Base-by-base conservation (phyloP, 2,113 vertebrate species). In the Harpagus bidentatus region DNA sequence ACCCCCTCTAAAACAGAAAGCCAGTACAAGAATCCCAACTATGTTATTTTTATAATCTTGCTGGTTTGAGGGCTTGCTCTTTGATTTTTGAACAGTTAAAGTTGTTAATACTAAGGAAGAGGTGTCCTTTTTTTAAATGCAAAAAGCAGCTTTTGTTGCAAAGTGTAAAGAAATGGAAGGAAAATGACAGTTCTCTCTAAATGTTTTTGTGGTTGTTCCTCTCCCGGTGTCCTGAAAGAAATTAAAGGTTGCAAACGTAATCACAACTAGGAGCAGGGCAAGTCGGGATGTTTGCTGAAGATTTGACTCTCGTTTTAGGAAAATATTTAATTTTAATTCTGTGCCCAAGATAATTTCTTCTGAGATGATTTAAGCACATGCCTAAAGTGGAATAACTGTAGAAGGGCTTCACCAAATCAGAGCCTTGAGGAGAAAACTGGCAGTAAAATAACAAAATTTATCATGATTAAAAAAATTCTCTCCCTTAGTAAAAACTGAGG, bases 31-130 rank as follows among this genome's bases (percentile, higher is more conserved):
- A 97, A 97, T 96, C 78, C 38, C 67, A 97, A 4, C 89, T 82
- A 96, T 97, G 91, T 96, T 96, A 55, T 94, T 97, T 94, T 90
- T 89, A 73, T 66, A 79, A 62, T 72, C 53, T 45, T 58, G 4
- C 16, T 81, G 31, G 9, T 90, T 86, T 88, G 72, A 79, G 59
- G 34, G 50, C 52, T 81, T 52, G 42, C 50, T 94, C 66, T 89
- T 83, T 67, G 66, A n/a, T 93, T 94, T 94, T 79, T 91, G 66
- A 82, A 48, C 45, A 84, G 66, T 65, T 91, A 6, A 78, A 59
- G 5, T 62, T 78, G 47, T 78, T 74, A 74, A 32, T 31, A 36
- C 5, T 25, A 59, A 26, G 38, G 63, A 80, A 87, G 32, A 69
- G 3, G 4, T 32, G 13, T 86, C 40, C 7, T 52, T 90, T 73